These are phyloP conservation scores for Podabrus alpinus DNA, from an alignment of 2,888 invertebrate genomes.

Conservation along the genomic window DNA sequence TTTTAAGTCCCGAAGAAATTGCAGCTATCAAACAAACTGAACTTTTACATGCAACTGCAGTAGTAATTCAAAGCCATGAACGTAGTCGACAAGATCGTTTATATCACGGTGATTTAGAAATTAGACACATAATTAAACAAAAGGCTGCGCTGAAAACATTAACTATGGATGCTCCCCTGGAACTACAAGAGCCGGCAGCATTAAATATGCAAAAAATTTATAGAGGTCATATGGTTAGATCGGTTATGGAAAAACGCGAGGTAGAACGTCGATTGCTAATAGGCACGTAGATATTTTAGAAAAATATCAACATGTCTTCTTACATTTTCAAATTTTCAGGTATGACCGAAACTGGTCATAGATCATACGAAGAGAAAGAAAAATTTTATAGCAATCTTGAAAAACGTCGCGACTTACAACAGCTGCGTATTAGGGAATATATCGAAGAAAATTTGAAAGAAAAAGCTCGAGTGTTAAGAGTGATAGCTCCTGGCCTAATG, in stretches of 20 bases:
- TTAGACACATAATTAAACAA: conserved; percentile 3
- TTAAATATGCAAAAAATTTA: conserved; percentile 54
- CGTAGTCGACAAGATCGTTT: conserved; percentile 53
- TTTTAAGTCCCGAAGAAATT: conserved; percentile 36
- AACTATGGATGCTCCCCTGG: conserved; percentile 6
- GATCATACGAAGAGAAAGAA: conserved; percentile 55
- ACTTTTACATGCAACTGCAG: conserved; percentile 43
- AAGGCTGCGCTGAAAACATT: background rate
- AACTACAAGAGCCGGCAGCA: conserved; percentile 42
- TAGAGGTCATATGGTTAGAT: conserved; percentile 56
- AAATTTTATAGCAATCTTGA: conserved; percentile 58
- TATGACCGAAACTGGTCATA: conserved; percentile 62
- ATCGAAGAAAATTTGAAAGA: conserved; percentile 57
- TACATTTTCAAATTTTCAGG: conserved; percentile 41
- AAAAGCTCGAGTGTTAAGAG: conserved; percentile 57
- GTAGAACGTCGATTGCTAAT: conserved; percentile 57
- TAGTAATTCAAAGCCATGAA: conserved; percentile 57
- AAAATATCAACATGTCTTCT: background rate
- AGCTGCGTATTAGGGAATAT: conserved; percentile 57
- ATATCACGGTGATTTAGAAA: conserved; percentile 42
- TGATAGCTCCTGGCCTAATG: conserved; percentile 64
- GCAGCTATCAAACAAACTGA: conserved; percentile 38
- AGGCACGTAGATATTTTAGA: conserved; percentile 27
- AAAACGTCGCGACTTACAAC: conserved; percentile 56
- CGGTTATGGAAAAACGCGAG: conserved; percentile 54